Conservation (phyloP, 2,888 invertebrate species). For the Cordylochernes scorpioides region DNA sequence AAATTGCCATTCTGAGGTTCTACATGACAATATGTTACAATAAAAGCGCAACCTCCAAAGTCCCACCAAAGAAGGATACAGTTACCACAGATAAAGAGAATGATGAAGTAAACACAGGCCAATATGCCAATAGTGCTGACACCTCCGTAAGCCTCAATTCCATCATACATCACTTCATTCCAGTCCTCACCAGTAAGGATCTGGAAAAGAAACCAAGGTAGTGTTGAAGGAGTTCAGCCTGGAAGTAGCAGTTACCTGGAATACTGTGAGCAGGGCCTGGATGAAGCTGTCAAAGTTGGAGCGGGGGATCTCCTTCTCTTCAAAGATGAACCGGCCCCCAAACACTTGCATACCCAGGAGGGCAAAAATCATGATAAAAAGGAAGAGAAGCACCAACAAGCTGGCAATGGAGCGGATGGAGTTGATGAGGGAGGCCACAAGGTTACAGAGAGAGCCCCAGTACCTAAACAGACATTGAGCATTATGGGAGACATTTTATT, state of each 20-base stretch:
- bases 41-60: background rate
- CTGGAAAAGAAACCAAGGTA: conserved; percentile 27
- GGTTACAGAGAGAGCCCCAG: conserved; percentile 90
- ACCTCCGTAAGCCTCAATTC: conserved; percentile 87
- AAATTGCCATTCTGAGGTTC: no score
- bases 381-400: conserved; percentile 73
- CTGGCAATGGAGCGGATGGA: conserved; percentile 98
- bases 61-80: conserved; percentile 25
- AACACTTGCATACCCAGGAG: conserved; percentile 98
- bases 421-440: conserved; percentile 91
- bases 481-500: no score
- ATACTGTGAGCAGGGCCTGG: conserved; percentile 90
- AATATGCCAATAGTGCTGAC: conserved; percentile 66
- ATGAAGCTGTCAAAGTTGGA: conserved; percentile 97
- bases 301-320: conserved; percentile 59
- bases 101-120: conserved; percentile 92
- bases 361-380: conserved; percentile 99
- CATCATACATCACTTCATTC: conserved; percentile 98
- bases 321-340: conserved; percentile 89
- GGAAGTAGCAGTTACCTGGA: conserved; percentile 43
- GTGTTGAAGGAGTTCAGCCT: background rate
- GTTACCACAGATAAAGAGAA: conserved; percentile 96
- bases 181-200: conserved; percentile 98
- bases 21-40: no score
- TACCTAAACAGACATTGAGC: conserved; percentile 39